Evolutionary conservation across 2,888 invertebrate genomes (phyloP).

Genomic region (Eremobia ochroleuca): DNA sequence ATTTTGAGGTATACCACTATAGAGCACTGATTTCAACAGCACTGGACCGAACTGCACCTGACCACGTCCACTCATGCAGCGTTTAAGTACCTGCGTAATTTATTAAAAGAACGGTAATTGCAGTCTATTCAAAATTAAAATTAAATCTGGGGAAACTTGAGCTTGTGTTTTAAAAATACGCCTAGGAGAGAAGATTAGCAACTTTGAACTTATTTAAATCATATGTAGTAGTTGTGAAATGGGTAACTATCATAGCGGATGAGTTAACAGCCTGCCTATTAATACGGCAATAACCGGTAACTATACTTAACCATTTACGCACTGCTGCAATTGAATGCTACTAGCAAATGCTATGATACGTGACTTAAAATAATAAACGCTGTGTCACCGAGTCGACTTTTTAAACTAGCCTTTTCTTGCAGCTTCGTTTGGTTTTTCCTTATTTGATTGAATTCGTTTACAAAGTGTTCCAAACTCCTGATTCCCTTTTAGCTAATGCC

Average conservation of each 20-base stretch:
- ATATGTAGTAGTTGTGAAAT: constrained; percentile 26
- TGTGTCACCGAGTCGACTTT: constrained; percentile 45
- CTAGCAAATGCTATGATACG: constrained; percentile 58
- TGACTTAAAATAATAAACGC: constrained; percentile 51
- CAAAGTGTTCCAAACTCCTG: background rate
- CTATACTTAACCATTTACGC: constrained; percentile 52
- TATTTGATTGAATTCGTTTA: background rate
- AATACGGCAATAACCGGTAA: constrained; percentile 59
- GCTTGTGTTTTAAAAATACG: background rate
- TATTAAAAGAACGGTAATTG: background rate
- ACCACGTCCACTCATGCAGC: background rate
- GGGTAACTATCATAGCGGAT: constrained; percentile 39
- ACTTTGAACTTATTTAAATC: constrained; percentile 8
- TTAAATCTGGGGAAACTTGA: background rate
- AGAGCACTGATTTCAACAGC: background rate
- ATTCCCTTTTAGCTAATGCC: background rate
- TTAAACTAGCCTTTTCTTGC: constrained; percentile 9
- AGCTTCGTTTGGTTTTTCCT: background rate
- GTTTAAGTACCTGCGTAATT: background rate
- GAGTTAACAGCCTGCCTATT: constrained; percentile 49
- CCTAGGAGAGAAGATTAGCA: background rate
- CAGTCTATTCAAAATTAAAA: background rate
- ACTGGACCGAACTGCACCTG: background rate
- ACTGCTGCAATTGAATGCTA: constrained; percentile 59
- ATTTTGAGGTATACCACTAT: background rate